These are phyloP conservation scores for Eulacestoma nigropectus DNA, from an alignment of 2,113 vertebrate genomes.

Conservation along the genomic window DNA sequence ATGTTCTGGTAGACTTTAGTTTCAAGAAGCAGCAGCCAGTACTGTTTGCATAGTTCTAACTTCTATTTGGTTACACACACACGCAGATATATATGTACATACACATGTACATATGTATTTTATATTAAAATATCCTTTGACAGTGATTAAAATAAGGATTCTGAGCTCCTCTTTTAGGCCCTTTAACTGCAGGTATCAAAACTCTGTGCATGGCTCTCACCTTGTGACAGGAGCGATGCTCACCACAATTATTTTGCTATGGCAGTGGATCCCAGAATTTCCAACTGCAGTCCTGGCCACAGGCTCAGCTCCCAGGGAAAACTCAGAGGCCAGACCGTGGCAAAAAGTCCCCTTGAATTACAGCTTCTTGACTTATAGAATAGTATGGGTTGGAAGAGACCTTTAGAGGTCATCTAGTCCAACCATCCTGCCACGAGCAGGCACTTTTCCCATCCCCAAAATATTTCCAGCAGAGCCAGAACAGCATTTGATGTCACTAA, in stretches of 20 bases:
- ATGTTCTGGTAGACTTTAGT: background rate
- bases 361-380: background rate
- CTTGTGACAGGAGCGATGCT: background rate
- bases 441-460: background rate
- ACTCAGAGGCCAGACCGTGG: background rate
- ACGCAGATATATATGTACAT: background rate
- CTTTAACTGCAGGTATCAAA: background rate
- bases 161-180: background rate
- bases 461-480: background rate
- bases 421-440: background rate
- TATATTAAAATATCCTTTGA: background rate
- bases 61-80: slow-evolving; percentile 14
- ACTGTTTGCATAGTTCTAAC: slow-evolving; percentile 52
- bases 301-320: background rate
- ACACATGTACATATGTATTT: background rate
- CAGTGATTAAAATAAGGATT: background rate
- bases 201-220: background rate
- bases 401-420: background rate
- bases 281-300: background rate
- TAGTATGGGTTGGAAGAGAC: background rate
- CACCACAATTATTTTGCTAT: background rate
- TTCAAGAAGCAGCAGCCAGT: slow-evolving; percentile 36
- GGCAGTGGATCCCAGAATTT: background rate
- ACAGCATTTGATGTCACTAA: background rate
- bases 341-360: background rate